Percentiles rank a stretch among this genome's conserved stretches.
These are phyloP conservation scores for Falco rusticolus DNA, from an alignment of 2,797 vertebrate genomes.

Conservation along the genomic window DNA sequence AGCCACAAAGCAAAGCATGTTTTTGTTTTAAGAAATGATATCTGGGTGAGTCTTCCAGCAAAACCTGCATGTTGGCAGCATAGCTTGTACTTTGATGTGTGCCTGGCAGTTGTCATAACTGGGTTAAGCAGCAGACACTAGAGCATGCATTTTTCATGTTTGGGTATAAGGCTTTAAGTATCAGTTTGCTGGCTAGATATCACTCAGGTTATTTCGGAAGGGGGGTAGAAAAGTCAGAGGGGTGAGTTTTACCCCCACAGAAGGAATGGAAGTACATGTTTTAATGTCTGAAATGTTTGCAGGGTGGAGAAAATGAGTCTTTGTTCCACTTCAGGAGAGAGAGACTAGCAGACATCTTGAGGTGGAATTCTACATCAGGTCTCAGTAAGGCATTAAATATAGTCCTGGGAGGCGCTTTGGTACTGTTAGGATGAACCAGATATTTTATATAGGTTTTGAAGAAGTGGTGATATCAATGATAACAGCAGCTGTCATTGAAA, in stretches of 20 bases:
- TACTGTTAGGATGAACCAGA: not conserved
- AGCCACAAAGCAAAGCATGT: not conserved
- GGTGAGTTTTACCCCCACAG: not conserved
- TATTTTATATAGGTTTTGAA: not conserved
- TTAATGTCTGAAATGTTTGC: not conserved
- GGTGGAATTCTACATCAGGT: not conserved
- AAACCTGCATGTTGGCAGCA: not conserved
- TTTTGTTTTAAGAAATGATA: not conserved
- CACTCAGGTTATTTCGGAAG: not conserved
- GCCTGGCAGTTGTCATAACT: constrained; percentile 15
- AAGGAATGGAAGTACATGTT: not conserved
- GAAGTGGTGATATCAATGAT: not conserved
- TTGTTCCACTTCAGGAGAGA: not conserved
- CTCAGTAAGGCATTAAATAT: not conserved
- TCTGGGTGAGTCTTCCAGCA: not conserved
- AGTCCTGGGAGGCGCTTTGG: not conserved
- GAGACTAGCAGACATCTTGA: not conserved
- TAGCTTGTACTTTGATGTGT: not conserved
- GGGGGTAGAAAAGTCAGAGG: not conserved
- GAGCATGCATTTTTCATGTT: constrained; percentile 22
- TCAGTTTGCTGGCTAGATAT: not conserved
- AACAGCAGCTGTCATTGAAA: not conserved
- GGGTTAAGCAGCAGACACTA: not conserved
- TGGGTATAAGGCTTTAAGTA: not conserved
- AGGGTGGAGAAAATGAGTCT: not conserved